Evolutionary conservation across 64 coral and sea anemone species (phyloP).

Genomic region (Actinia tenebrosa): DNA sequence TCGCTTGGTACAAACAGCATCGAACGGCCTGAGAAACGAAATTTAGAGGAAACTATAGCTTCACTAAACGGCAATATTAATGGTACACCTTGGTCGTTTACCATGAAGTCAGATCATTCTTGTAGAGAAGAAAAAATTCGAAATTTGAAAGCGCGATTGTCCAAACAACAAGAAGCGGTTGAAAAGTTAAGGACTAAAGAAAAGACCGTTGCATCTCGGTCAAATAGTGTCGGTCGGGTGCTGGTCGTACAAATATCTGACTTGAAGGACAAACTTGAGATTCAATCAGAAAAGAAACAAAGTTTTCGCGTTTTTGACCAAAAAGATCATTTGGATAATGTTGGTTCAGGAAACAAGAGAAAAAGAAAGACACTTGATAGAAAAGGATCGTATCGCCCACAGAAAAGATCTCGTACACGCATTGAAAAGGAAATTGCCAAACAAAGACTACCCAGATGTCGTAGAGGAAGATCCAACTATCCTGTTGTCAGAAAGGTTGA

Average conservation of each 20-base stretch:
- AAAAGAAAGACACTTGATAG: not conserved
- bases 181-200: constrained; percentile 18
- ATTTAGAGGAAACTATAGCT: not conserved
- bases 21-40: not conserved
- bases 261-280: not conserved
- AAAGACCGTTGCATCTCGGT: too few species aligned
- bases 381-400: not conserved
- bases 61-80: not conserved
- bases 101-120: not conserved
- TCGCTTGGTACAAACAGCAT: not conserved
- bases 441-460: not conserved
- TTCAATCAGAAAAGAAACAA: not conserved
- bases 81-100: constrained; percentile 15
- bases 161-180: constrained; percentile 15
- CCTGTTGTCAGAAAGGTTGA: not conserved
- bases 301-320: constrained; percentile 10
- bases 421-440: not conserved
- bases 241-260: constrained; percentile 12
- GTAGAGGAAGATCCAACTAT: not conserved
- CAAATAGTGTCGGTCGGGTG: not conserved
- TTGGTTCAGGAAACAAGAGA: not conserved
- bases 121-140: not conserved
- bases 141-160: not conserved
- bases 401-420: not conserved
- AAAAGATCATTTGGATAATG: not conserved